Conservation (phyloP, 2,888 invertebrate species). For the Philonicus albiceps region DNA sequence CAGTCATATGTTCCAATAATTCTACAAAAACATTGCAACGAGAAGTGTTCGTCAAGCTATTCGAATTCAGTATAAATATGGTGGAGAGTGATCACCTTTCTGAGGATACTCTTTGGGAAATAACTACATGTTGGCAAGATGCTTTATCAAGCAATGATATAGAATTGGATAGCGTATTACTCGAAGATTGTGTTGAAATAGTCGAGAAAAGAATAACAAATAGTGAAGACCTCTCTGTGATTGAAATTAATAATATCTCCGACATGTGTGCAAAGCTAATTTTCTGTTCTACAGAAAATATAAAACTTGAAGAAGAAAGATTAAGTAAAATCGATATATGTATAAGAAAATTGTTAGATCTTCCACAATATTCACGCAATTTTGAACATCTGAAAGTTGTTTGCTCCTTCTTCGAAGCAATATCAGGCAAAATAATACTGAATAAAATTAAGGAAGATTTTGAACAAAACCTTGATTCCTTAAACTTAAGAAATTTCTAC, state of each 20-base stretch:
- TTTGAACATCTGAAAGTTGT: constrained; percentile 51
- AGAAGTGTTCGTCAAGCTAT: constrained; percentile 64
- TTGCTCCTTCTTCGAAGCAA: constrained; percentile 54
- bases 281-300: constrained; percentile 57
- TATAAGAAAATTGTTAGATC: constrained; percentile 38
- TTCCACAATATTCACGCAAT: constrained; percentile 44
- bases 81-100: constrained; percentile 57
- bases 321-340: constrained; percentile 52
- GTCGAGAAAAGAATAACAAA: constrained; percentile 51
- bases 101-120: constrained; percentile 67
- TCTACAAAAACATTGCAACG: constrained; percentile 60
- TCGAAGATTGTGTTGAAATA: constrained; percentile 54
- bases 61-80: constrained; percentile 63
- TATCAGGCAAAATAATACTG: constrained; percentile 51
- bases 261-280: constrained; percentile 57
- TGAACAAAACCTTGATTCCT: background rate
- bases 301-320: constrained; percentile 53
- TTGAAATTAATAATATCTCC: constrained; percentile 54
- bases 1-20: constrained; percentile 64
- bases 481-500: constrained; percentile 50
- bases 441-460: background rate
- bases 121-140: constrained; percentile 69
- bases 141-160: constrained; percentile 62
- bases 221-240: constrained; percentile 44
- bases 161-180: constrained; percentile 52